Evolutionary conservation across 2,113 vertebrate genomes (phyloP), one percentile per base, ranked within the genome.

Genomic region (Kryptolebias marmoratus): DNA sequence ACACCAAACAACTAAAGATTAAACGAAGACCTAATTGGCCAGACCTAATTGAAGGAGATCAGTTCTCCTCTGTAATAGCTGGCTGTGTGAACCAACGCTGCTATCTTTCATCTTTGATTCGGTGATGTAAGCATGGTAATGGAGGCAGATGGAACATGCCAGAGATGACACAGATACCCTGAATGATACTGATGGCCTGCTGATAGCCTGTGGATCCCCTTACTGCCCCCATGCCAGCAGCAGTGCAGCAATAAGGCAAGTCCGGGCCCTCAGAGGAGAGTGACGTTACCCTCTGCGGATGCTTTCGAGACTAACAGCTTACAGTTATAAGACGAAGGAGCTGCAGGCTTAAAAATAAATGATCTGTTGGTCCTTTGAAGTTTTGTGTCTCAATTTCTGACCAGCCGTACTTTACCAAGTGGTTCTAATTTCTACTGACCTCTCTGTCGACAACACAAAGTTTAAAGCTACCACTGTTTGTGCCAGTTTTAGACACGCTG

Each of bases 101-200:
- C 55, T 56, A 55, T 81, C 82, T 79, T 80, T 87, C 83, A 81
- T 79, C 84, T 84, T 68, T 81, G 84, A 87, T 87, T 87, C 58
- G 11, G 61, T 44, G 75, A 86, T 79, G 83, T 28, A 73, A 76
- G 68, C 68, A 79, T 87, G 83, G 80, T 88, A 88, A 83, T 57
- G 52, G 70, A 87, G 79, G 68, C 75, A 70, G 76, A 50, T 73
- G 83, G 89, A 89, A 90, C 88, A 89, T 91, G 88, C 87, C 88
- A 76, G 78, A 89, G 87, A 91, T 91, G 84, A 82, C 80, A 88
- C 68, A 68, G 89, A 92, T 90, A 90, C 68, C 48, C 74, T 44
- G 81, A 64, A 77, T 85, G 84, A 88, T 91, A 81, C 70, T 65
- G 89, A 90, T 89, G 87, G 74, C 77, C 85, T 60, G 78, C 78